Evolutionary conservation across 1,140 invertebrate species (phyloP).

Genomic region (Tenebrio molitor): DNA sequence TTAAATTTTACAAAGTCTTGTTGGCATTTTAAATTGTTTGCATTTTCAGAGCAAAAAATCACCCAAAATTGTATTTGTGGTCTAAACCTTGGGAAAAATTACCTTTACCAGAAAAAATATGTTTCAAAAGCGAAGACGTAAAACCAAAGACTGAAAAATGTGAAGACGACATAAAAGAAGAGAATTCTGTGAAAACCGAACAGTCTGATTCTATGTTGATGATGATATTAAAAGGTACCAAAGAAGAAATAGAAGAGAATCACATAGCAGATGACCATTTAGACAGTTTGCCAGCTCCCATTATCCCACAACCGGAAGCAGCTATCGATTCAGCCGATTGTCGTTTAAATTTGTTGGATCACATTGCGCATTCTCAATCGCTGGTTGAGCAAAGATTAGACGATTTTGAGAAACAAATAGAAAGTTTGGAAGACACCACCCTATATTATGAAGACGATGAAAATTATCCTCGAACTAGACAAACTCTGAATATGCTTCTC

Average conservation of each 20-base stretch:
- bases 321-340: conserved; percentile 85
- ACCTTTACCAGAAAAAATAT: conserved; percentile 60
- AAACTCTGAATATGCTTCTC: conserved; percentile 72
- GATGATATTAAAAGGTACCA: conserved; percentile 57
- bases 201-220: conserved; percentile 56
- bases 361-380: conserved; percentile 82
- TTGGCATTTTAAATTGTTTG: no score
- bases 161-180: conserved; percentile 48
- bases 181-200: conserved; percentile 49
- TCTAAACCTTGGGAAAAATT: conserved; percentile 83
- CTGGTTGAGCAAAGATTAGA: conserved; percentile 80
- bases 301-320: conserved; percentile 82
- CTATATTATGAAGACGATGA: conserved; percentile 64
- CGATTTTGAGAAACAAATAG: conserved; percentile 83
- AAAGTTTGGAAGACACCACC: conserved; percentile 69
- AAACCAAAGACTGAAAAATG: conserved; percentile 53
- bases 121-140: conserved; percentile 46
- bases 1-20: no score
- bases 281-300: conserved; percentile 59
- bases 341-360: conserved; percentile 81
- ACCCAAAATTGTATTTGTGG: conserved; percentile 89
- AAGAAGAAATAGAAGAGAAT: conserved; percentile 48
- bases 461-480: conserved; percentile 68
- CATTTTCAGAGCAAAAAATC: conserved; percentile 76
- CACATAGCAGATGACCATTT: conserved; percentile 54